Evolutionary conservation across 1,140 invertebrate genomes (phyloP), one percentile per base, ranked within the genome.

Genomic region (Dysdera silvatica): DNA sequence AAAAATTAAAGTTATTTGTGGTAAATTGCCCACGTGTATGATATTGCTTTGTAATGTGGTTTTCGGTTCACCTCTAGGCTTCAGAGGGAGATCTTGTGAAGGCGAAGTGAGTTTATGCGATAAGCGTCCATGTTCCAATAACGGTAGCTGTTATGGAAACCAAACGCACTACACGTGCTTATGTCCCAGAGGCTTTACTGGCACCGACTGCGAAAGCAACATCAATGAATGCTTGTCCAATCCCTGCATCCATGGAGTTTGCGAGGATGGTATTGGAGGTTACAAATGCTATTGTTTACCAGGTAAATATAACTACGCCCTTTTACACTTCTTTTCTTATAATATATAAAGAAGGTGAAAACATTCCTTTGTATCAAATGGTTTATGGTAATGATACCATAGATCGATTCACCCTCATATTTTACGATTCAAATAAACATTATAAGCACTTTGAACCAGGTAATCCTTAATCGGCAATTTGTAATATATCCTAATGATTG

Each of bases 171-270:
- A 73, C 69, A 60, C 70, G 18, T 80, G 79, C 66, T 65, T 51
- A 5, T 76, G 74, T 49, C 54, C 65, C 0, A 53, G 71, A 64
- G 78, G 78, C n/a, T 79, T 75, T 52, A 72, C 72, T 4, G 72
- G 75, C 8, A 31, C 71, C 14, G 62, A 70, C 28, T 79, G 79
- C 67, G 73, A 78, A 61, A 69, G 67, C 48, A 73, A 74, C 54
- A 65, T 75, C 48, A 72, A 77, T 53, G 73, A 76, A 37, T 80
- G 78, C 60, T 66, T 71, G 4, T 74, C 74, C n/a, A 73, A 72
- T 23, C 78, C 78, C 8, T 80, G 79, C 62, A 68, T 72, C 7
- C 72, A 80, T 60, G 79, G 79, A 12, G 76, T 78, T 18, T 80
- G 79, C 60, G 73, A 79, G 5, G 76, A 77, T 57, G 73, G 77